Percentiles rank a stretch among this genome's conserved stretches.
phyloP scores from a whole-genome alignment of 2,888 invertebrate genomes.

The Ophioninae sp. region DNA sequence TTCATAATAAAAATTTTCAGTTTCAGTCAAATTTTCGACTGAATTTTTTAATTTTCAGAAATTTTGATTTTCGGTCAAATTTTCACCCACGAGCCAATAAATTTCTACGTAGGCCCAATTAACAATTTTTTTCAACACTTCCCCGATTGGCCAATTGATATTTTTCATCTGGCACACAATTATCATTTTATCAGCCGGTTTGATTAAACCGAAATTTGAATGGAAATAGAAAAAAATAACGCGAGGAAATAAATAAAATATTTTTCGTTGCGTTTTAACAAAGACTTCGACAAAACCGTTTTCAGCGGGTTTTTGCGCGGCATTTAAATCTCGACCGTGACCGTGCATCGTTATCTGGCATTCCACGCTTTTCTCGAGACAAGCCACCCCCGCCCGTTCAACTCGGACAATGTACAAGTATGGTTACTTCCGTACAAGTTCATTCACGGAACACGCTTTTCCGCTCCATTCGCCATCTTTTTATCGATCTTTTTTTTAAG shows the following conservation, averaged over 20 bases:
- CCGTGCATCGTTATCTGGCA: conserved; percentile 62
- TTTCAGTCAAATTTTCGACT: too few relatives aligned
- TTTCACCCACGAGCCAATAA: too few relatives aligned
- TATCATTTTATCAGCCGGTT: not conserved
- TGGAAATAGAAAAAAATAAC: not conserved
- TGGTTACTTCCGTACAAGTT: not conserved
- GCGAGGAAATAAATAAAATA: not conserved
- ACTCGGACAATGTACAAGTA: not conserved
- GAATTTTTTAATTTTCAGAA: too few relatives aligned
- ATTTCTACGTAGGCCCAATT: too few relatives aligned
- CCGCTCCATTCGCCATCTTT: conserved; percentile 31
- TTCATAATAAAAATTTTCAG: too few relatives aligned
- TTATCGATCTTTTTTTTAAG: not conserved
- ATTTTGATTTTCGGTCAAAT: too few relatives aligned
- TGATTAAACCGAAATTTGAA: too few relatives aligned
- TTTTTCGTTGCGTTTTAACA: too few relatives aligned
- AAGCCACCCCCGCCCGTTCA: not conserved
- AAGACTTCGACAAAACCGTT: not conserved
- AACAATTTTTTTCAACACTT: too few relatives aligned
- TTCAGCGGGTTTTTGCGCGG: conserved; percentile 6
- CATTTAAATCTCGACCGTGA: conserved; percentile 51
- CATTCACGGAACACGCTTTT: conserved; percentile 3
- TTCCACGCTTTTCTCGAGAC: conserved; percentile 36
- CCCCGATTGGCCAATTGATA: too few relatives aligned
- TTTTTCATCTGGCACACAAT: too few relatives aligned